phyloP scores from a whole-genome alignment of 2,888 invertebrate species.

The Phaonia tiefii region DNA sequence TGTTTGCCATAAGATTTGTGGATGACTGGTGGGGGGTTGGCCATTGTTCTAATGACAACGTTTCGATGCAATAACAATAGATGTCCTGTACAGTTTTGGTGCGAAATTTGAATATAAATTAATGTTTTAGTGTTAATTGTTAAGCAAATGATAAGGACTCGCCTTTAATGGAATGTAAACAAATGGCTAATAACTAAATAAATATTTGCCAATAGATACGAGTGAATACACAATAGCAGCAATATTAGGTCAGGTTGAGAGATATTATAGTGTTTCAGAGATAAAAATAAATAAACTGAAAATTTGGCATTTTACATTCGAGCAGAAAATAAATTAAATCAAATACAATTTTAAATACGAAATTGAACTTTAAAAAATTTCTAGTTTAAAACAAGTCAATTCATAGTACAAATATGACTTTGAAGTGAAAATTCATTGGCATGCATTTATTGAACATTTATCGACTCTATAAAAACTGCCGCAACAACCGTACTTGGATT shows the following conservation, averaged over 20 bases:
- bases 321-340: too few relatives aligned
- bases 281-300: too few relatives aligned
- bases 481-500: too few relatives aligned
- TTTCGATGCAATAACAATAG: background rate
- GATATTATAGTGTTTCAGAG: too few relatives aligned
- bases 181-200: conserved; percentile 33
- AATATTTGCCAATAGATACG: conserved; percentile 33
- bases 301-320: too few relatives aligned
- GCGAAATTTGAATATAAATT: conserved; percentile 35
- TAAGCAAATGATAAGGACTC: conserved; percentile 55
- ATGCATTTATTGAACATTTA: too few relatives aligned
- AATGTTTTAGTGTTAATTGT: conserved; percentile 61
- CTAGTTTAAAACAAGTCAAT: too few relatives aligned
- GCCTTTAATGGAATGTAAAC: conserved; percentile 28
- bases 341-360: too few relatives aligned
- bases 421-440: too few relatives aligned
- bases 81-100: conserved; percentile 18
- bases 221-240: background rate
- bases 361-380: too few relatives aligned
- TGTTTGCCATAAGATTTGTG: conserved; percentile 52
- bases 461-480: too few relatives aligned
- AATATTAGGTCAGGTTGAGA: background rate
- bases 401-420: too few relatives aligned
- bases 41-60: conserved; percentile 45
- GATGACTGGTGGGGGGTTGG: conserved; percentile 41